Base-by-base conservation (phyloP, 2,113 vertebrate species). In the Perca fluviatilis region DNA sequence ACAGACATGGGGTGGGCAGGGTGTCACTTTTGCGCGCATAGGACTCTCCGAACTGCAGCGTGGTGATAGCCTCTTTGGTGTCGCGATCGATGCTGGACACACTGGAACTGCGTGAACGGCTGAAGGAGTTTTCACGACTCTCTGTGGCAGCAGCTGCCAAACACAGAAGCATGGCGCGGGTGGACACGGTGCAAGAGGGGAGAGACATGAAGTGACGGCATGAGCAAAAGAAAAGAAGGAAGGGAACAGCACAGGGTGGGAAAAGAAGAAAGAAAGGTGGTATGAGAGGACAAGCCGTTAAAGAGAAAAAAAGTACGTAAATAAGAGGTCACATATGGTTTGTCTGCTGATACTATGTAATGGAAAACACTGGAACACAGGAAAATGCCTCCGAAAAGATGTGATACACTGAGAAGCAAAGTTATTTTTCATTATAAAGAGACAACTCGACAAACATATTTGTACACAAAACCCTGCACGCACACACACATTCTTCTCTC, bases 11-110 rank as follows among this genome's bases (percentile, higher is more conserved):
- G 10, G 96, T 96, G 51, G 97, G 91, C 11, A 95, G 80, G 0
- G 90, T 87, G 64, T 99, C 98, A 0, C 94, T 96, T 92, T 98
- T 99, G 23, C 96, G 94, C 47, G 96, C 95, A 30, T 96, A 99
- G 11, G 97, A 98, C 81, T 99, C 98, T 87, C 96, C 97, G 75
- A 99, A 98, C 90, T 97, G 97, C 84, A 99, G 79, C 11, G 97
- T 96, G 65, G 98, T 99, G 79, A 99, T 95, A 0, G 97, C 95
- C 92, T 99, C 98, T 86, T 99, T 99, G 2, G 98, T 95, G 88
- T 99, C 98, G 74, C 97, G 96, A 94, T 99, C 98, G 21, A 99
- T 99, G 74, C 98, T 99, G 91, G 97, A 99, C 83, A 99, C 97
- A 0, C 98, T 99, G 92, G 98, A 99, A 83, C 98, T 99, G 86